These are phyloP conservation scores for Enteromius treurensis DNA, from an alignment of 2,797 vertebrate genomes.

Conservation along the genomic window DNA sequence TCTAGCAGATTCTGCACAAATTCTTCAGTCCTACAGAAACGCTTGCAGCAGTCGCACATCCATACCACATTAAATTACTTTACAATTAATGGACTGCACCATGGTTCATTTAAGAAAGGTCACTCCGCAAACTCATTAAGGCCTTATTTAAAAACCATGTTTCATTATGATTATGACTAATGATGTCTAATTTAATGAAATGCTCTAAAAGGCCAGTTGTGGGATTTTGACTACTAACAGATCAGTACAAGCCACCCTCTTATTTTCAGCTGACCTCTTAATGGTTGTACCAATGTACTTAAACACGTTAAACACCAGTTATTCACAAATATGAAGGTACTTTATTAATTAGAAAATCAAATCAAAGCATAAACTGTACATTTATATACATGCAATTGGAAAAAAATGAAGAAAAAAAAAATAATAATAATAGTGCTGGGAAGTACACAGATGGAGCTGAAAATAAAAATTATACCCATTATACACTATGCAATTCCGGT, in stretches of 20 bases:
- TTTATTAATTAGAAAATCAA: conserved; percentile 81
- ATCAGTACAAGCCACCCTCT: background rate
- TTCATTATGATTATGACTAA: conserved; percentile 57
- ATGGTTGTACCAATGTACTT: background rate
- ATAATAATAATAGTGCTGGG: background rate
- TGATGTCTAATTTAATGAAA: conserved; percentile 50
- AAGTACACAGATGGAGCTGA: conserved; percentile 54
- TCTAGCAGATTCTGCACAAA: background rate
- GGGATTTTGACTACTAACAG: background rate
- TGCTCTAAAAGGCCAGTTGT: conserved; percentile 26
- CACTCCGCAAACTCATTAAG: conserved; percentile 57
- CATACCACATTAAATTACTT: conserved; percentile 45
- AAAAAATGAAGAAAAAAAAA: too few relatives aligned
- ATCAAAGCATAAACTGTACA: conserved; percentile 70
- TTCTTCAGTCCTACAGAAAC: background rate
- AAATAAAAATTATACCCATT: conserved; percentile 24
- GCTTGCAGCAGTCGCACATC: conserved; percentile 40
- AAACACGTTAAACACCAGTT: background rate
- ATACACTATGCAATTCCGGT: too few relatives aligned
- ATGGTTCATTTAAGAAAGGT: conserved; percentile 55
- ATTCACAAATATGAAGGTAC: conserved; percentile 64
- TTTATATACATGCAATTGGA: conserved; percentile 57
- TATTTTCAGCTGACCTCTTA: background rate
- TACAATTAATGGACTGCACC: conserved; percentile 52
- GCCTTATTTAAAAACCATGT: conserved; percentile 59